phyloP scores from a whole-genome alignment of 2,797 vertebrate genomes.

The Liparis tanakae region DNA sequence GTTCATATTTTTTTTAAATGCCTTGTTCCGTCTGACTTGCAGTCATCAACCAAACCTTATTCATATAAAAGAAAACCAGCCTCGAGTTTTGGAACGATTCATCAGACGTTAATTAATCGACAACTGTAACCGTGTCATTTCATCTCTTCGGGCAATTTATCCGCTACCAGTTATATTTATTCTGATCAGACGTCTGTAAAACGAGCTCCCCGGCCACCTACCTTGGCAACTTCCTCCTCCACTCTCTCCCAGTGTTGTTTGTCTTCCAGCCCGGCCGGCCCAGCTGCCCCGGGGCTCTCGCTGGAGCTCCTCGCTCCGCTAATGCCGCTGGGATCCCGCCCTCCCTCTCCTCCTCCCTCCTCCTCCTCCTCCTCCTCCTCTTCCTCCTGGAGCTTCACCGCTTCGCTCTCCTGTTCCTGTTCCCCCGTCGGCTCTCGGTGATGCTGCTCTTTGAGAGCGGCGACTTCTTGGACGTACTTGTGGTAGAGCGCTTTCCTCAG shows the following conservation, averaged over 20 bases:
- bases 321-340: slow-evolving; percentile 47
- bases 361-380: slow-evolving; percentile 16
- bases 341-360: slow-evolving; percentile 21
- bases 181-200: not conserved
- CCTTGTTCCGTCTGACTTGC: not conserved
- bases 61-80: not conserved
- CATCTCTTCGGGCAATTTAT: not conserved
- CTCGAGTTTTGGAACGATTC: not conserved
- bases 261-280: slow-evolving; percentile 71
- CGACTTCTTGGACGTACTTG: slow-evolving; percentile 80
- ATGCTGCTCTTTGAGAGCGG: slow-evolving; percentile 79
- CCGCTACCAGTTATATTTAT: not conserved
- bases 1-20: not conserved
- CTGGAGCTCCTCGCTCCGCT: slow-evolving; percentile 43
- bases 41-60: not conserved
- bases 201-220: slow-evolving; percentile 57
- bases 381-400: slow-evolving; percentile 20
- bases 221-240: slow-evolving; percentile 95
- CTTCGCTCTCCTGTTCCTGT: slow-evolving; percentile 36
- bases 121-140: not conserved
- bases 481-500: slow-evolving; percentile 77
- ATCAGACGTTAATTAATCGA: not conserved
- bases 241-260: slow-evolving; percentile 85
- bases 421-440: slow-evolving; percentile 69
- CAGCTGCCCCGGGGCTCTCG: slow-evolving; percentile 62